Evolutionary conservation across 2,113 vertebrate species (phyloP).

Genomic region (Phrynosoma blainvillii): DNA sequence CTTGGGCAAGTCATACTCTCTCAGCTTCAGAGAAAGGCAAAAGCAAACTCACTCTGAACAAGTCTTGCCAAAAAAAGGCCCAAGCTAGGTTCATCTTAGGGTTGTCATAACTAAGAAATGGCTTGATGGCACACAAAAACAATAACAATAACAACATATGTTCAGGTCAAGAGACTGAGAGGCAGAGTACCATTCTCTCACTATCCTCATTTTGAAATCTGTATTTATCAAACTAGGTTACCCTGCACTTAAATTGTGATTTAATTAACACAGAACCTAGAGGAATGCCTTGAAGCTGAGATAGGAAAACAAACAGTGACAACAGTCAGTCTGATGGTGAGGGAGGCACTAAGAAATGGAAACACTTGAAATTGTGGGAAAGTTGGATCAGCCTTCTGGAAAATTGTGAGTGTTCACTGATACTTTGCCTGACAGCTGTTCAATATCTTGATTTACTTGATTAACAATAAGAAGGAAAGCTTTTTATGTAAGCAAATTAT

Average conservation of each 20-base stretch:
- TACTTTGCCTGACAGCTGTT: background rate
- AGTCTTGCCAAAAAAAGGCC: too few relatives aligned
- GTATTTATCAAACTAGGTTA: constrained; percentile 38
- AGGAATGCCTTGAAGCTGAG: background rate
- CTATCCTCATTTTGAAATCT: constrained; percentile 27
- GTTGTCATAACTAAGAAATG: too few relatives aligned
- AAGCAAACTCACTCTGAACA: too few relatives aligned
- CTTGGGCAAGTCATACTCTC: too few relatives aligned
- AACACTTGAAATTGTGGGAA: background rate
- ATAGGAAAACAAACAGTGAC: background rate
- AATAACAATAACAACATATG: background rate
- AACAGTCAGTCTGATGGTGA: background rate
- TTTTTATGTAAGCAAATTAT: background rate
- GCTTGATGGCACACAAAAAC: background rate
- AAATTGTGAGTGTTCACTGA: background rate
- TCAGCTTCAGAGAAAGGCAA: too few relatives aligned
- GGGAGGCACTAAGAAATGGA: background rate
- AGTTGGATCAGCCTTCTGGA: constrained; percentile 2
- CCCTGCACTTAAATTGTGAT: background rate
- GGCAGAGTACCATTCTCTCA: constrained; percentile 23
- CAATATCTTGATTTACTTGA: background rate
- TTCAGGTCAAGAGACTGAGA: constrained; percentile 14
- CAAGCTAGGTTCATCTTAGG: too few relatives aligned
- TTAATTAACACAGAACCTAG: constrained; percentile 29
- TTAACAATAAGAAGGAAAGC: background rate